Evolutionary conservation across 2,888 invertebrate genomes (phyloP).

Genomic region (Arrhopalites spinosus): DNA sequence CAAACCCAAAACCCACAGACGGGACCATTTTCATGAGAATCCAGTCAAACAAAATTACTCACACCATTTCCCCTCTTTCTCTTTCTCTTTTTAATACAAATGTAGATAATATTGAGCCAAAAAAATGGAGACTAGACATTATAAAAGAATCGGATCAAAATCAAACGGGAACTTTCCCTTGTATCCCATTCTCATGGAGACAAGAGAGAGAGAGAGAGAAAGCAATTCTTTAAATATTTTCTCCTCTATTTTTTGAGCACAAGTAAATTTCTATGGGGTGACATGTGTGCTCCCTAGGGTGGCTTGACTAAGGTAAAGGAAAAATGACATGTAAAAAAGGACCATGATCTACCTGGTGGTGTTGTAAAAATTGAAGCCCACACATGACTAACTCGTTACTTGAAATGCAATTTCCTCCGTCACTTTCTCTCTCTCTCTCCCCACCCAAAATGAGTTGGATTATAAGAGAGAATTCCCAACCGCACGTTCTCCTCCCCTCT

Average conservation of each 20-base stretch:
- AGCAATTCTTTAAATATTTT: neutral
- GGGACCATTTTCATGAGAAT: conserved; percentile 29
- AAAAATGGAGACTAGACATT: too few relatives aligned
- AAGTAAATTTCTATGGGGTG: neutral
- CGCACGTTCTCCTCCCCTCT: conserved; percentile 28
- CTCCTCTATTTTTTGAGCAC: neutral
- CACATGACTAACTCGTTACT: conserved; percentile 51
- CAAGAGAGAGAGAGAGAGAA: too few relatives aligned
- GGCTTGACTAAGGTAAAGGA: neutral
- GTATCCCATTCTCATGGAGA: too few relatives aligned
- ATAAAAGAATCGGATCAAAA: conserved; percentile 37
- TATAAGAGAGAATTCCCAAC: conserved; percentile 36
- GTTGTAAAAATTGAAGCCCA: conserved; percentile 29
- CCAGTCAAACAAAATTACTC: conserved; percentile 11
- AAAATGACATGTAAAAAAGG: neutral
- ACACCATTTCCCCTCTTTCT: neutral
- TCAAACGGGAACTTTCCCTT: too few relatives aligned
- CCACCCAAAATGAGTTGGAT: conserved; percentile 40
- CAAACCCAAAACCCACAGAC: conserved; percentile 19
- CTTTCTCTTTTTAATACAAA: too few relatives aligned
- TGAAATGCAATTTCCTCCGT: conserved; percentile 54
- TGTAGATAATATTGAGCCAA: too few relatives aligned
- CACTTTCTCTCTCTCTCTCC: conserved; percentile 25
- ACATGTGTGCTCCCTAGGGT: neutral
- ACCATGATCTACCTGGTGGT: conserved; percentile 7